phyloP scores from a whole-genome alignment of 2,888 invertebrate species.

The Amaurobius ferox region DNA sequence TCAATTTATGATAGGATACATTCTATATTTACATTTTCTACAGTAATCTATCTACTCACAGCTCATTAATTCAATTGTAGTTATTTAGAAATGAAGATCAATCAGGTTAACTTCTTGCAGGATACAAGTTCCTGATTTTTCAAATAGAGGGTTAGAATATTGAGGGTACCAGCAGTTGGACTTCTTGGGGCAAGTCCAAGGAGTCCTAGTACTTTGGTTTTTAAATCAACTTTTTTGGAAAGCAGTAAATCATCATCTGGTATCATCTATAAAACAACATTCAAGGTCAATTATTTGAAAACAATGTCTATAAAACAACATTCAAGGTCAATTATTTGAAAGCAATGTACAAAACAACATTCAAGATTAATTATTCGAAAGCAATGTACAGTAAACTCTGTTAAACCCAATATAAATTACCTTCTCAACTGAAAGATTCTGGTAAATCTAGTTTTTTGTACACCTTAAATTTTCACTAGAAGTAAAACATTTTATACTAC shows the following conservation, averaged over 20 bases:
- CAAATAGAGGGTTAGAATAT: slow-evolving; percentile 41
- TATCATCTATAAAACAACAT: slow-evolving; percentile 49
- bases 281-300: too few species aligned
- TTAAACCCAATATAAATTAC: too few species aligned
- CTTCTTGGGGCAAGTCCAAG: slow-evolving; percentile 35
- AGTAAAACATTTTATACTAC: too few species aligned
- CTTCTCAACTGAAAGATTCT: too few species aligned
- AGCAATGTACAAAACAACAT: too few species aligned
- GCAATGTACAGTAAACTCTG: too few species aligned
- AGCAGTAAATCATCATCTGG: slow-evolving; percentile 28
- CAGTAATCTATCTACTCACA: neutral
- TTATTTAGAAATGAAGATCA: neutral
- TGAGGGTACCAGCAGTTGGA: slow-evolving; percentile 33
- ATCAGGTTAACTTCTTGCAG: slow-evolving; percentile 46
- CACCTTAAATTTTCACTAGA: too few species aligned
- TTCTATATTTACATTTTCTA: neutral
- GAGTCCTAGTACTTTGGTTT: slow-evolving; percentile 40
- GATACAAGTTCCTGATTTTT: slow-evolving; percentile 5
- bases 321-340: too few species aligned
- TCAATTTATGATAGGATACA: neutral
- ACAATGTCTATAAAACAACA: too few species aligned
- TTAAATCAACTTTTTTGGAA: slow-evolving; percentile 39
- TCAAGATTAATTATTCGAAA: too few species aligned
- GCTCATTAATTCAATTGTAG: neutral
- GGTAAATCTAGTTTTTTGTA: too few species aligned